phyloP scores from a whole-genome alignment of 2,113 vertebrate species.

The Salvelinus alpinus region DNA sequence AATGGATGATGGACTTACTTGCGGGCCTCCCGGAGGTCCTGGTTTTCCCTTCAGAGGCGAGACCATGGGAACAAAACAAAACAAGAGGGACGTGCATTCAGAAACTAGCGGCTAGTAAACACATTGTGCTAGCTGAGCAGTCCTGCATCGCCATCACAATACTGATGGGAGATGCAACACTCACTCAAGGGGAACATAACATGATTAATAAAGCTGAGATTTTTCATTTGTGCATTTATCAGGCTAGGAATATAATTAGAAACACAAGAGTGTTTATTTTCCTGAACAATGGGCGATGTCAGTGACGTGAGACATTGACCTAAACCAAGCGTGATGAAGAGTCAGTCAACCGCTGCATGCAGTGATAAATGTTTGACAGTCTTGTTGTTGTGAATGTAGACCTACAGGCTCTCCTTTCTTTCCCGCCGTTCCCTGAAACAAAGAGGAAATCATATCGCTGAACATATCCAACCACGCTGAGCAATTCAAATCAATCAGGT shows the following conservation, averaged over 20 bases:
- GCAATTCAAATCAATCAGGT: neutral
- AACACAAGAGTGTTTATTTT: no score
- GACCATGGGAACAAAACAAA: constrained; percentile 28
- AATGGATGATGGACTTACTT: constrained; percentile 71
- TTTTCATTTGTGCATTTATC: neutral
- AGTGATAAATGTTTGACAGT: no score
- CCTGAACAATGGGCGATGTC: neutral
- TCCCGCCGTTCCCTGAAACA: constrained; percentile 73
- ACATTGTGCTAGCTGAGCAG: constrained; percentile 25
- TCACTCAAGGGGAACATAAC: constrained; percentile 26
- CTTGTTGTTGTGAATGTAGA: constrained; percentile 30
- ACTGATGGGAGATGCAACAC: constrained; percentile 27
- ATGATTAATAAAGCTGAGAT: constrained; percentile 15
- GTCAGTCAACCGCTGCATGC: neutral
- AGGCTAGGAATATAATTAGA: neutral
- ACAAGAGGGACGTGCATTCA: constrained; percentile 39
- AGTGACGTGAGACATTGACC: neutral
- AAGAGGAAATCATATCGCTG: constrained; percentile 26
- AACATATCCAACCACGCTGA: neutral
- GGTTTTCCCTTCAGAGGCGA: constrained; percentile 74
- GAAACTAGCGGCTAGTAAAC: constrained; percentile 20
- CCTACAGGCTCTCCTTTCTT: constrained; percentile 79
- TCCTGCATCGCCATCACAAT: constrained; percentile 18
- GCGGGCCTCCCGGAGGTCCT: constrained; percentile 73
- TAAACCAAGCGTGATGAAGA: neutral